Base-by-base conservation (phyloP, 2,797 vertebrate genomes). In the Acanthurus lineatus region DNA sequence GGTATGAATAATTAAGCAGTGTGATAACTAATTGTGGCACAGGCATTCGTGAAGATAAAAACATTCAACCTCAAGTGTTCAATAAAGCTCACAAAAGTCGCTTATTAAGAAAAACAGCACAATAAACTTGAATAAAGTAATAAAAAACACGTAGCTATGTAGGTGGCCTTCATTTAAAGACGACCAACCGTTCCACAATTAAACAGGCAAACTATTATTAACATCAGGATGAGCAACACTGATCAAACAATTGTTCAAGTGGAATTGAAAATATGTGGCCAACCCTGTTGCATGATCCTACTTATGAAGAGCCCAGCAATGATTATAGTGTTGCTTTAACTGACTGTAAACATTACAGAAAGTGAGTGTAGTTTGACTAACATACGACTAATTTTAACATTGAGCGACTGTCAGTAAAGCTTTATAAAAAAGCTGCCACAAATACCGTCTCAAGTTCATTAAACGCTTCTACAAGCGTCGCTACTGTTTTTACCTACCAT, bases 271-370 rank as follows among this genome's bases (percentile, higher is more conserved):
- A 28, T 17, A 42, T 68, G 51, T 66, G n/a, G 54, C 71, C 60
- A 76, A 63, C 53, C n/a, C 69, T 79, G 81, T 68, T 73, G 72
- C 70, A 58, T 28, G 72, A 73, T 69, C 60, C 42, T 19, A 12
- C 12, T 73, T 6, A 32, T 25, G n/a, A 38, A 58, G 14, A 32
- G 59, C 22, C 6, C 22, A 25, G 16, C 51, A 17, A 9, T 25
- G 48, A 11, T 35, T 22, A 47, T 9, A 51, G 19, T 0, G 20
- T 0, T 8, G 42, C 11, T 35, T 47, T 0, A 48, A n/a, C 40
- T 14, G 1, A 32, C 0, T 53, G 54, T 11, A 51, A 56, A 69
- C 35, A 68, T 40, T 0, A 5, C 66, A 79, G 2, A 38, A 5
- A 20, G 6, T 19, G 15, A 7, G 2, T 4, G 2, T 6, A 15